A percentile compares a stretch with the other conserved stretches of the same genome.
Conservation (phyloP, 2,113 vertebrate genomes). For the Hippocampus comes region DNA sequence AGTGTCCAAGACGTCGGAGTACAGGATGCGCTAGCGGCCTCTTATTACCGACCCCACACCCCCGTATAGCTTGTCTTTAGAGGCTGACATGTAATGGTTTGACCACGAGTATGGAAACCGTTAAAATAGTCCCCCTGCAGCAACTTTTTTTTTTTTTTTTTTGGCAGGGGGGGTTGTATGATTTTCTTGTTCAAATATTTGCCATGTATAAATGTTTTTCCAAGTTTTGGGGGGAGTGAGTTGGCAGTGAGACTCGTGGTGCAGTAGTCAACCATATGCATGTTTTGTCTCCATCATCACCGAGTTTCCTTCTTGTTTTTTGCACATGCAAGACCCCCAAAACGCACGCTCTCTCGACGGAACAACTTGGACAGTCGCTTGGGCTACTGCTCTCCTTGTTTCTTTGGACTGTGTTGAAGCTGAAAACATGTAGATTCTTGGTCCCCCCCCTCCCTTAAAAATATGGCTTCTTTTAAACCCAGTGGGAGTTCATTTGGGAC, state of each 20-base stretch:
- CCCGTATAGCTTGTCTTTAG: slow-evolving; percentile 40
- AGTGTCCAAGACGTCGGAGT: slow-evolving; percentile 87
- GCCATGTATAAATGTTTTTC: slow-evolving; percentile 52
- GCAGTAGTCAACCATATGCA: slow-evolving; percentile 43
- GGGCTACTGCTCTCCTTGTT: not conserved
- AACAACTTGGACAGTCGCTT: slow-evolving; percentile 35
- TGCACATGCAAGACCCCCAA: slow-evolving; percentile 21
- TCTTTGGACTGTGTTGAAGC: slow-evolving; percentile 2
- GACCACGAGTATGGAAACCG: slow-evolving; percentile 35
- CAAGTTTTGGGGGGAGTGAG: slow-evolving; percentile 26
- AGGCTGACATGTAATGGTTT: slow-evolving; percentile 29
- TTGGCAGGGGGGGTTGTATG: slow-evolving; percentile 9
- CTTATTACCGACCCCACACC: not conserved
- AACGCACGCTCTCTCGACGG: slow-evolving; percentile 19
- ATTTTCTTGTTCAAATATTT: slow-evolving; percentile 42
- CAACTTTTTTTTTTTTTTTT: slow-evolving; percentile 46
- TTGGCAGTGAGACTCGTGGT: slow-evolving; percentile 41
- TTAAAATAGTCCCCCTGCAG: slow-evolving; percentile 35
- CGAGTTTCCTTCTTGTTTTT: slow-evolving; percentile 14
- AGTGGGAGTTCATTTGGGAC: not conserved
- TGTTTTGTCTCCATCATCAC: slow-evolving; percentile 26
- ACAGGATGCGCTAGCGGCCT: slow-evolving; percentile 82
- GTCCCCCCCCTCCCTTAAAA: not conserved
- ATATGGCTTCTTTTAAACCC: not conserved
- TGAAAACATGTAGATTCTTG: not conserved